Percentiles rank a stretch among this genome's conserved stretches.
phyloP scores from a whole-genome alignment of 2,797 vertebrate species.

The Rhincodon typus region DNA sequence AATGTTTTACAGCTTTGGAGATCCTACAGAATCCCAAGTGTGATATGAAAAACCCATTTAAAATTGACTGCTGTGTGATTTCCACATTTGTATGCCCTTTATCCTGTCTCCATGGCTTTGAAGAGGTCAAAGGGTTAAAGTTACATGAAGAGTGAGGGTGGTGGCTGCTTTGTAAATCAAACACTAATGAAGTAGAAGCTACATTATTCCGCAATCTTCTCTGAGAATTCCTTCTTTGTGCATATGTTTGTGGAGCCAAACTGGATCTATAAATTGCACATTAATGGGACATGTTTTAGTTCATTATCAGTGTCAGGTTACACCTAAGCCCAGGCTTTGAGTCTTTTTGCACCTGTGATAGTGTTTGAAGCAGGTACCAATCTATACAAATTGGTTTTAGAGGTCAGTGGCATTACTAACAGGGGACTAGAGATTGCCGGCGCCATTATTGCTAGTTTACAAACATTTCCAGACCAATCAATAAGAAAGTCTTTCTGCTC shows the following conservation, averaged over 20 bases:
- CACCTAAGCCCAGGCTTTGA: slow-evolving; percentile 42
- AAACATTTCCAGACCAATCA: slow-evolving; percentile 58
- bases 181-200: slow-evolving; percentile 49
- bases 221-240: slow-evolving; percentile 40
- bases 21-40: slow-evolving; percentile 26
- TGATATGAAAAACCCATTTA: slow-evolving; percentile 43
- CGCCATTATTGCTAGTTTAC: slow-evolving; percentile 59
- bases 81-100: neutral
- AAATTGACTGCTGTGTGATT: slow-evolving; percentile 44
- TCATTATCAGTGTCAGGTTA: slow-evolving; percentile 51
- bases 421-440: slow-evolving; percentile 49
- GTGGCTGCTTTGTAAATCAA: slow-evolving; percentile 46
- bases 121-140: slow-evolving; percentile 47
- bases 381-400: slow-evolving; percentile 58
- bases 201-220: slow-evolving; percentile 46
- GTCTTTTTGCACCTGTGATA: slow-evolving; percentile 43
- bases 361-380: slow-evolving; percentile 43
- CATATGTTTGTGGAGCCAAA: slow-evolving; percentile 50
- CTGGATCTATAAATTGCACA: slow-evolving; percentile 62
- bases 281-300: slow-evolving; percentile 50
- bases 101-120: slow-evolving; percentile 37
- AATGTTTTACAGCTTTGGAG: slow-evolving; percentile 34
- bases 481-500: slow-evolving; percentile 47
- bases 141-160: slow-evolving; percentile 40
- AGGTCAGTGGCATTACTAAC: slow-evolving; percentile 54